Conservation (phyloP, 2,113 vertebrate genomes). For the Microcebus lehilahytsara region DNA sequence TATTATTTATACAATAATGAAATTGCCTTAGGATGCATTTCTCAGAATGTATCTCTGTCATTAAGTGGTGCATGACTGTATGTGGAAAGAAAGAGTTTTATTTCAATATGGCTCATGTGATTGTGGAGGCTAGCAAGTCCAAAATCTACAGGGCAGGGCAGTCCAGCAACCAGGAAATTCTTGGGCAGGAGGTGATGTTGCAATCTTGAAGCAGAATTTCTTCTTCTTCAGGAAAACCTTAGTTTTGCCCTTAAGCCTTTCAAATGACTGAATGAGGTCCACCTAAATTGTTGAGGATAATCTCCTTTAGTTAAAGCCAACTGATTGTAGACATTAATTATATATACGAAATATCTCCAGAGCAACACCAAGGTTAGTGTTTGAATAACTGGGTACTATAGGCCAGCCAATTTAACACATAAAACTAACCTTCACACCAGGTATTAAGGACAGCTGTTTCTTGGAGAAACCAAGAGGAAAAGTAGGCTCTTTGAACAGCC, state of each 20-base stretch:
- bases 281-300: neutral
- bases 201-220: neutral
- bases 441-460: neutral
- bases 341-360: neutral
- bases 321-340: neutral
- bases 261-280: neutral
- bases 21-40: neutral
- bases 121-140: neutral
- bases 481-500: neutral
- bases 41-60: neutral
- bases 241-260: neutral
- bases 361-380: neutral
- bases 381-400: neutral
- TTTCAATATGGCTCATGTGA: neutral
- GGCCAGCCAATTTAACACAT: neutral
- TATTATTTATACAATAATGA: neutral
- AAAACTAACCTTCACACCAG: neutral
- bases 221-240: neutral
- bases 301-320: neutral
- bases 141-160: neutral
- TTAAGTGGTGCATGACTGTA: neutral
- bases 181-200: neutral
- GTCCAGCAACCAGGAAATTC: neutral
- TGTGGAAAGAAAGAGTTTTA: neutral
- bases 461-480: neutral